A percentile compares a stretch with the other conserved stretches of the same genome.
Conservation (phyloP, 2,797 vertebrate species). For the Alfaro cultratus region DNA sequence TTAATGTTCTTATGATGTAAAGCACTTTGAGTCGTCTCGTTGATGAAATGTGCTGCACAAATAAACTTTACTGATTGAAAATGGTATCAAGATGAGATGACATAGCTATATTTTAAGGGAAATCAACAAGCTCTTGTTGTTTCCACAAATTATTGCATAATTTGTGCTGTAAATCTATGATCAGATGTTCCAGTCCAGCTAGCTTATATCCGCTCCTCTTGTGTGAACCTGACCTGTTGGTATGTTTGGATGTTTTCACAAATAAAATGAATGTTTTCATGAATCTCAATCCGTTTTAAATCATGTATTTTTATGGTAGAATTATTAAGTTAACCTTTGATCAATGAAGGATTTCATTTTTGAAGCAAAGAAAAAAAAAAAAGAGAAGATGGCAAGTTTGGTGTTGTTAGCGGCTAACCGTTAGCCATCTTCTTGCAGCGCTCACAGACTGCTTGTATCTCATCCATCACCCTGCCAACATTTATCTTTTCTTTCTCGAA, state of each 20-base stretch:
- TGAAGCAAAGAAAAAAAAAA: not conserved
- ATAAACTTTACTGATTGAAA: no score
- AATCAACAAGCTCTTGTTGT: not conserved
- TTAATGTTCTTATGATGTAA: no score
- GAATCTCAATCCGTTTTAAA: not conserved
- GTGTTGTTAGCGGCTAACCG: not conserved
- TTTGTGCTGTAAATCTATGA: not conserved
- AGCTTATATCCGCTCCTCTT: not conserved
- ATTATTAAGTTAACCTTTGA: not conserved
- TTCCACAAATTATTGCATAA: not conserved
- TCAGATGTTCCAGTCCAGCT: not conserved
- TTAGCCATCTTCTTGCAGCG: not conserved
- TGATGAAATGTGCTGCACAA: no score
- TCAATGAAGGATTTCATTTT: not conserved
- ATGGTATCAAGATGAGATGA: not conserved
- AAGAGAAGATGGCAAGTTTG: not conserved
- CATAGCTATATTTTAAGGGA: not conserved
- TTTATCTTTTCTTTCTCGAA: not conserved
- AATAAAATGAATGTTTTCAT: not conserved
- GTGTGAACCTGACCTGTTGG: not conserved
- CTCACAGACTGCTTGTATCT: not conserved
- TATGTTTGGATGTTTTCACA: not conserved
- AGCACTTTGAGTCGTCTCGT: no score
- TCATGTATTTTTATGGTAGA: not conserved
- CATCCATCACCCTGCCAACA: not conserved